phyloP scores from a whole-genome alignment of 1,140 invertebrate genomes.

The Archivesica marissinica region DNA sequence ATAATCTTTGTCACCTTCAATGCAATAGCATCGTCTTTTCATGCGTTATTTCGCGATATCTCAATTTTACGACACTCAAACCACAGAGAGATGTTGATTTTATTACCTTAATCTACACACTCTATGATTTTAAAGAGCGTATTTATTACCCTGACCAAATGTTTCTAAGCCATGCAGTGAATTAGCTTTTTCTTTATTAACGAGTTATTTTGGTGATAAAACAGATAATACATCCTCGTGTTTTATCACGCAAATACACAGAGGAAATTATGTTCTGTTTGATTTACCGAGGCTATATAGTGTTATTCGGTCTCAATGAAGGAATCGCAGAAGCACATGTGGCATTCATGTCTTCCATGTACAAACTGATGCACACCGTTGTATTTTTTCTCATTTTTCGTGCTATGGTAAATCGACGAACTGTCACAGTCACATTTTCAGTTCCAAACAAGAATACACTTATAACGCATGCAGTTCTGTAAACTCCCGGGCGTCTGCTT shows the following conservation, averaged over 20 bases:
- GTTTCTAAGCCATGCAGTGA: constrained; percentile 23
- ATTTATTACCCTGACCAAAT: constrained; percentile 57
- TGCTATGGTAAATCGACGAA: too few species aligned
- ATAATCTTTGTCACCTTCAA: constrained; percentile 37
- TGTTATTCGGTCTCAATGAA: too few species aligned
- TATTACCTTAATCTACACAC: constrained; percentile 30
- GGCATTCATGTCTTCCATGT: too few species aligned
- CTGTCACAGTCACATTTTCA: too few species aligned
- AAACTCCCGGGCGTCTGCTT: too few species aligned
- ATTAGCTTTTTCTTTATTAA: constrained; percentile 38
- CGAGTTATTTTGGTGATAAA: constrained; percentile 42
- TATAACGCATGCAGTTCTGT: too few species aligned
- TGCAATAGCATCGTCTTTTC: constrained; percentile 40
- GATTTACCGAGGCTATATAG: too few species aligned
- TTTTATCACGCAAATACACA: constrained; percentile 2
- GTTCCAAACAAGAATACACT: too few species aligned
- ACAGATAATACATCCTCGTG: constrained; percentile 27
- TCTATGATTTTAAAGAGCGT: constrained; percentile 40
- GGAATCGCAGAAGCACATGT: too few species aligned
- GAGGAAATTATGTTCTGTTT: too few species aligned
- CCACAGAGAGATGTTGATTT: constrained; percentile 42
- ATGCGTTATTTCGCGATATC: constrained; percentile 36
- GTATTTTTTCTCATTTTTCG: too few species aligned
- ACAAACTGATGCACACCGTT: too few species aligned
- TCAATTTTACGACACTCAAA: constrained; percentile 31